These are phyloP conservation scores for Barnardius zonarius DNA, from an alignment of 2,113 vertebrate genomes.

Conservation along the genomic window DNA sequence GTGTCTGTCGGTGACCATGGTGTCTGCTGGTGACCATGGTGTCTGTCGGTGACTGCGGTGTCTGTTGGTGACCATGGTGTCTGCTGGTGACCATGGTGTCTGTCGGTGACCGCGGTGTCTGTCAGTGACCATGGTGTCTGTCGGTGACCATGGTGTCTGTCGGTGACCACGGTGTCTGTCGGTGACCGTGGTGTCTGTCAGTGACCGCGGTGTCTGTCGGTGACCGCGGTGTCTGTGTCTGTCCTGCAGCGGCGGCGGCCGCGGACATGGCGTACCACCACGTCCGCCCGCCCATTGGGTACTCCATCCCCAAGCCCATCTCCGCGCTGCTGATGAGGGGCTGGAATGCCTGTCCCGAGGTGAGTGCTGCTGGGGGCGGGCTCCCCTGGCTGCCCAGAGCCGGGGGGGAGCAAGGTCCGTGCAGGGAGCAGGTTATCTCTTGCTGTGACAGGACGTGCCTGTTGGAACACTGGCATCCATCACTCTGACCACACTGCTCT, in stretches of 20 bases:
- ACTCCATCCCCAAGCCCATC: conserved; percentile 92
- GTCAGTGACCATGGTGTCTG: too few relatives aligned
- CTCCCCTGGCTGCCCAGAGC: background rate
- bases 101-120: too few relatives aligned
- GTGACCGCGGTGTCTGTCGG: too few relatives aligned
- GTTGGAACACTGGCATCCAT: conserved; percentile 16
- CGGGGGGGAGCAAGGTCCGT: background rate
- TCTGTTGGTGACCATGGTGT: background rate
- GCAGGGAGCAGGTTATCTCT: background rate
- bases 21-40: too few relatives aligned
- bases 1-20: too few relatives aligned
- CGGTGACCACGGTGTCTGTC: too few relatives aligned
- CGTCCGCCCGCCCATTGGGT: conserved; percentile 89
- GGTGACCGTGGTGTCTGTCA: too few relatives aligned
- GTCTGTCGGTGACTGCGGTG: too few relatives aligned
- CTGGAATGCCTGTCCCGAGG: conserved; percentile 92
- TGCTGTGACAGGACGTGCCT: background rate
- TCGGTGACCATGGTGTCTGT: too few relatives aligned
- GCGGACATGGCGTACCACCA: conserved; percentile 96
- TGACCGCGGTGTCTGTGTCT: background rate
- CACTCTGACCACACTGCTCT: background rate
- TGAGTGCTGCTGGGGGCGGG: conserved; percentile 53
- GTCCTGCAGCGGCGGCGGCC: conserved; percentile 81
- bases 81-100: too few relatives aligned
- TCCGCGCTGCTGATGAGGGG: conserved; percentile 88